These are phyloP conservation scores for Perognathus longimembris DNA, from an alignment of 2,113 vertebrate genomes.

Conservation along the genomic window DNA sequence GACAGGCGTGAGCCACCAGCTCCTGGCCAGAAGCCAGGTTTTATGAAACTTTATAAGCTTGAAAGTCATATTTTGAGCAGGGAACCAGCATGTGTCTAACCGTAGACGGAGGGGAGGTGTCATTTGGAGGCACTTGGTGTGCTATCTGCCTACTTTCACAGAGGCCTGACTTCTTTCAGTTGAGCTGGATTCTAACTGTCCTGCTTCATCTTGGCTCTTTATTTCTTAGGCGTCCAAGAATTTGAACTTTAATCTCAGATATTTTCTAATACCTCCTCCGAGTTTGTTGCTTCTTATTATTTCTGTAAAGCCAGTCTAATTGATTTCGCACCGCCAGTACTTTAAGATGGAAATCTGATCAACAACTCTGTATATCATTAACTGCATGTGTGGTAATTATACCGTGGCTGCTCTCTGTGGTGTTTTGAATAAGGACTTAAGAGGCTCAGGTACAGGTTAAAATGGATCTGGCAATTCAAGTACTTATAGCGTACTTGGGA, in stretches of 20 bases:
- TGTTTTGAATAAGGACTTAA: not conserved
- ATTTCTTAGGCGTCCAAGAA: not conserved
- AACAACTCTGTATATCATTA: not conserved
- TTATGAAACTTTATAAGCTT: not conserved
- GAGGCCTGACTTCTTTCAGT: not conserved
- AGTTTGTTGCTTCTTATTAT: not conserved
- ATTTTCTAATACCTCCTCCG: not conserved
- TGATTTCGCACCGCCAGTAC: not conserved
- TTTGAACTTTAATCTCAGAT: not conserved
- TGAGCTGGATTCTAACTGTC: not conserved
- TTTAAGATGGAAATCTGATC: constrained; percentile 21
- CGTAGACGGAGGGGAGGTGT: not conserved
- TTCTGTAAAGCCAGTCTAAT: not conserved
- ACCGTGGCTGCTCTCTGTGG: not conserved
- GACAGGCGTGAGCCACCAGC: too few relatives aligned
- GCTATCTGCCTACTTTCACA: not conserved
- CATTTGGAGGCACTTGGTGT: rapidly evolving
- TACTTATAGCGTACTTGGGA: not conserved
- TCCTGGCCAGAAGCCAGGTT: not conserved
- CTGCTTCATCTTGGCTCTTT: not conserved
- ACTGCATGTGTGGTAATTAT: not conserved
- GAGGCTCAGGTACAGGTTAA: not conserved
- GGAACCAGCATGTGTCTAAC: not conserved
- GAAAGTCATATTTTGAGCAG: not conserved
- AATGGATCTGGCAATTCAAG: not conserved